These are phyloP conservation scores for Tortrix viridana DNA, from an alignment of 2,888 invertebrate genomes.

Conservation along the genomic window DNA sequence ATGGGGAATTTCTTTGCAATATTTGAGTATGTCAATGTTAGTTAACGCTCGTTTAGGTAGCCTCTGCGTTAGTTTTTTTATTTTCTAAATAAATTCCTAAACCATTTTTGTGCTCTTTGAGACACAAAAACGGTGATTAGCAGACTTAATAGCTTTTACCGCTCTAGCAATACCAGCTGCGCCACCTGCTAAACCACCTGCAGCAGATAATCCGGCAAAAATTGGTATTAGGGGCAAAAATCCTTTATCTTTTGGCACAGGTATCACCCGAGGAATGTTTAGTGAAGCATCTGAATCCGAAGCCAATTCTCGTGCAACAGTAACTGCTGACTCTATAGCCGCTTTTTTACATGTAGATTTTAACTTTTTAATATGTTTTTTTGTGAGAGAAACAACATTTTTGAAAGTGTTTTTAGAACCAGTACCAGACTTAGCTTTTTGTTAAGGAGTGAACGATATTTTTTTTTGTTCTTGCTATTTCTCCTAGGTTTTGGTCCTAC, in stretches of 20 bases:
- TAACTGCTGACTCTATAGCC: slow-evolving; percentile 8
- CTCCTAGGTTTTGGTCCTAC: too few relatives aligned
- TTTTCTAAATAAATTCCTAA: neutral
- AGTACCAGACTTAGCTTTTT: too few relatives aligned
- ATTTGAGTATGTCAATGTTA: slow-evolving; percentile 7
- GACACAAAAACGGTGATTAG: slow-evolving; percentile 8
- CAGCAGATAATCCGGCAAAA: slow-evolving; percentile 30
- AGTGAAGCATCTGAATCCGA: neutral
- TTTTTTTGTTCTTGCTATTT: too few relatives aligned
- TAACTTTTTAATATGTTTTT: slow-evolving; percentile 6
- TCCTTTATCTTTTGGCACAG: slow-evolving; percentile 9
- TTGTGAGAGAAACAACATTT: slow-evolving; percentile 2
- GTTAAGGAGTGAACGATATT: too few relatives aligned
- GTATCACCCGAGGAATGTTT: slow-evolving; percentile 2
- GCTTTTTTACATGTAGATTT: slow-evolving; percentile 3
- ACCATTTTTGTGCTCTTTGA: slow-evolving; percentile 1
- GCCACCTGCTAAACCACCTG: slow-evolving; percentile 28
- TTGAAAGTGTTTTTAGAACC: neutral
- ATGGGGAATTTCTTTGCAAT: neutral
- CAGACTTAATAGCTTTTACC: slow-evolving; percentile 19
- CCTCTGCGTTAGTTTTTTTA: neutral
- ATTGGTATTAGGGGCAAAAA: slow-evolving; percentile 25
- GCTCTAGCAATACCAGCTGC: slow-evolving; percentile 25
- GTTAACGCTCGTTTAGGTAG: slow-evolving; percentile 11
- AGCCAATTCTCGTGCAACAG: slow-evolving; percentile 1